phyloP scores from a whole-genome alignment of 2,797 vertebrate species.

The Orientallactaga sibirica region DNA sequence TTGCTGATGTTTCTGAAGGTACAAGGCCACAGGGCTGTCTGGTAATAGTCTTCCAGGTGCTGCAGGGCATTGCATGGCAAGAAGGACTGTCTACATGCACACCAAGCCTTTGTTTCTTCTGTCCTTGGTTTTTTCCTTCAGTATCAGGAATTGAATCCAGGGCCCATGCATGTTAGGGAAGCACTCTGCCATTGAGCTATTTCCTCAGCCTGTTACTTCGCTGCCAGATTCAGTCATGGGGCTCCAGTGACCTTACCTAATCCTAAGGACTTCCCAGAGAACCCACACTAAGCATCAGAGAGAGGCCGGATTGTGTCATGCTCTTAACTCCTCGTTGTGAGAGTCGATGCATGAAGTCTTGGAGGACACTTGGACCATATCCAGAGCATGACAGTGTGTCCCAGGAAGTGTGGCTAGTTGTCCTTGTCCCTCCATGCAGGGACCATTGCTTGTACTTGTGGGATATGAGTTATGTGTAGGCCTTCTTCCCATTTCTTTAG shows the following conservation, averaged over 20 bases:
- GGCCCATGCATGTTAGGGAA: too few relatives aligned
- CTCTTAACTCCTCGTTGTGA: neutral
- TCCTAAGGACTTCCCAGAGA: neutral
- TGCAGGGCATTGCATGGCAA: accelerated
- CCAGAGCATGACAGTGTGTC: neutral
- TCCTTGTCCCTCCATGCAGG: neutral
- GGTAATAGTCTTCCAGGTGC: neutral
- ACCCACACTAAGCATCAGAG: neutral
- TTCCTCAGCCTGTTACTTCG: neutral
- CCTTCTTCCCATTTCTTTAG: neutral
- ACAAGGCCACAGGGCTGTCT: neutral
- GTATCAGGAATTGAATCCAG: neutral
- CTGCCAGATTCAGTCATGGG: neutral
- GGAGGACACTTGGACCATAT: neutral
- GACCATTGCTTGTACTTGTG: neutral
- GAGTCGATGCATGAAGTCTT: neutral
- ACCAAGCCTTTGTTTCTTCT: neutral
- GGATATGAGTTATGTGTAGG: neutral
- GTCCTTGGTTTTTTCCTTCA: neutral
- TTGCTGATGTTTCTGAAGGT: neutral
- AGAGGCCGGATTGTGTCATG: neutral
- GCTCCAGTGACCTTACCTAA: neutral
- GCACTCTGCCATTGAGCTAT: neutral
- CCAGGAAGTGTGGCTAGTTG: neutral
- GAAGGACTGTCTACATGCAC: neutral